phyloP scores from a whole-genome alignment of 2,888 invertebrate species.

The Xanthostigma xanthostigma region DNA sequence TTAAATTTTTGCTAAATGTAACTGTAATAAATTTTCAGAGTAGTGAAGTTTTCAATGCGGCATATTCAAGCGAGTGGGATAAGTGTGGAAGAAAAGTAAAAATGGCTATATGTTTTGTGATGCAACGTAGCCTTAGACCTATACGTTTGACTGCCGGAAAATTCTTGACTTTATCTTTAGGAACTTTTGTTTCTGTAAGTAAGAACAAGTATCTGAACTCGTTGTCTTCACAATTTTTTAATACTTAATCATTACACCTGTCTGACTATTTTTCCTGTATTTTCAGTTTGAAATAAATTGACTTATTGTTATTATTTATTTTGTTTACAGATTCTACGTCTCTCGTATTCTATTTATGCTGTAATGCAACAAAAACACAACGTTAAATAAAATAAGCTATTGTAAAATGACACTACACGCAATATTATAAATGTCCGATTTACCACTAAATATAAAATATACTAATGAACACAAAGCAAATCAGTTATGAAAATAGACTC shows the following conservation, averaged over 20 bases:
- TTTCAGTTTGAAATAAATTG: too few species aligned
- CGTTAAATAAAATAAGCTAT: not conserved
- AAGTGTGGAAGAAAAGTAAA: constrained; percentile 25
- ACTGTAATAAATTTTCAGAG: constrained; percentile 23
- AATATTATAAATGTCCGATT: too few species aligned
- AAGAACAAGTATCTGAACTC: not conserved
- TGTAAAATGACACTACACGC: too few species aligned
- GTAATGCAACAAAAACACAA: constrained; percentile 8
- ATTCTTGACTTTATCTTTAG: constrained; percentile 32
- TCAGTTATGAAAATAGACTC: too few species aligned
- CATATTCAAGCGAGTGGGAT: constrained; percentile 28
- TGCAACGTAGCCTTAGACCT: constrained; percentile 33
- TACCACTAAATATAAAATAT: too few species aligned
- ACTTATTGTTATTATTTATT: not conserved
- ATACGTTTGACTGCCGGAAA: constrained; percentile 31
- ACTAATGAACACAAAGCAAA: too few species aligned
- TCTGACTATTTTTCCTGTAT: too few species aligned
- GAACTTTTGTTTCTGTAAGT: constrained; percentile 33
- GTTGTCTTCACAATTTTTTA: not conserved
- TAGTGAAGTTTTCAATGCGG: constrained; percentile 24
- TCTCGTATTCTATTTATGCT: constrained; percentile 8
- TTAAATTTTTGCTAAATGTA: too few species aligned
- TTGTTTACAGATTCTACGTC: constrained; percentile 7
- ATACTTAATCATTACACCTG: not conserved
- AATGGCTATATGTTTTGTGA: constrained; percentile 27